Evolutionary conservation across 2,113 vertebrate genomes (phyloP), one percentile per base, ranked within the genome.

Genomic region (Papio anubis): DNA sequence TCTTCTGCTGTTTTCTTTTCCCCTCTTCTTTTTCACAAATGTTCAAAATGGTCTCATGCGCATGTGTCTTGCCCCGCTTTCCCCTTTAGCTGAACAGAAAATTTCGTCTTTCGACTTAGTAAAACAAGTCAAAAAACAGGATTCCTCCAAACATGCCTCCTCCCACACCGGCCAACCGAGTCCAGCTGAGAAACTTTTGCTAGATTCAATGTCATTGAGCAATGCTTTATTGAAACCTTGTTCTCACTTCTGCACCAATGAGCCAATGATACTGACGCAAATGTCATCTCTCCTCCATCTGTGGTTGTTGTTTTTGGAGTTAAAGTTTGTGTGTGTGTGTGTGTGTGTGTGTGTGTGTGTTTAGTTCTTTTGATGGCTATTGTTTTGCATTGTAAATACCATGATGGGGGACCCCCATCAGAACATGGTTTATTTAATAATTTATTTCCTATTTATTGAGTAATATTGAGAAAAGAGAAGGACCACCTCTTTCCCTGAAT

Each of bases 391-490:
- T 99, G 99, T 99, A 99, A 95, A 98, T 99, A 98, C 80, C 93
- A 83, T 96, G 95, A 98, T 98, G 81, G 66, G 59, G 93, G 43
- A 16, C 5, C 30, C 95, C 96, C 97, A 92, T 98, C 72, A 73
- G 95, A 86, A 96, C 94, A 93, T 95, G 35, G 96, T 98, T 97
- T 98, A 98, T 97, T 98, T 99, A 98, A 98, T 99, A 98, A 99
- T 99, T 99, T 99, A 99, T 99, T 98, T 98, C 98, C 98, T 99
- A 99, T 99, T 99, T 99, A 99, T 98, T 98, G 97, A 98, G 94
- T 98, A 97, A 97, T 98, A 96, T 96, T 38, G 98, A 97, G 93
- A 97, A 98, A 93, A 90, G 96, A 96, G 43, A 57, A 85, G 50
- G n/a, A 72, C 72, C 8, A 9, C 21, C 21, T 85, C 64, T 76